Base-by-base conservation (phyloP, 1,140 invertebrate genomes). In the Meloidogyne chitwoodi region DNA sequence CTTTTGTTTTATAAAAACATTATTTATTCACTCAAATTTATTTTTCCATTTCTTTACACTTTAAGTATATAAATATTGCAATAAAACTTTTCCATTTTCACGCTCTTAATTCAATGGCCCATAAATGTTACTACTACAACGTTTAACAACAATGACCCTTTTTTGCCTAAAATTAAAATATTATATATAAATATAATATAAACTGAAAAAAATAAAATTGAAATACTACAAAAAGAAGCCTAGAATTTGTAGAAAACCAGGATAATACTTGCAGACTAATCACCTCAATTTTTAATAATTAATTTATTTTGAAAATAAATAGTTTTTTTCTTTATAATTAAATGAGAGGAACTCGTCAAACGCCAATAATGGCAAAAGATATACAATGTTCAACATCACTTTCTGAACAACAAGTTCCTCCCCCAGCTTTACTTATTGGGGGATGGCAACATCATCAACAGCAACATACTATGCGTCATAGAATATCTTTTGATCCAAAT, bases 401-500 rank as follows among this genome's bases (percentile, higher is more conserved):
- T 6, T 29, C 71, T 16, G 44, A 61, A 19, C 67, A 68, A 68
- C 67, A 29, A 68, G 11, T 29, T 41, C 65, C 29, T 31, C 65
- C 65, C 14, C 29, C 65, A 34, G 29, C 65, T 8, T 67, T 41
- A 34, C 19, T 73, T 61, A 29, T 73, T 34, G 27, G 56, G 11
- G 56, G 61, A 6, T 38, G 34, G 56, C 1, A 29, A 22, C 56
- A 48, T 5, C 24, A 71, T 56, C 38, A n/a, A 22, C 66, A 67
- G 11, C 44, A 56, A 64, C 71, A 73, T 64, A 73, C 71, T 61
- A 73, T 73, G 71, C 56, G 71, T 24, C 71, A 73, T 64, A 48
- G 38, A 31, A 73, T 73, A 29, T 63, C 56, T 22, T 73, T 73
- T 11, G 71, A 73, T 64, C 71, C 71, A 64, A 73, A 61, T 64